Evolutionary conservation across 2,797 vertebrate species (phyloP).

Genomic region (Melopsittacus undulatus): DNA sequence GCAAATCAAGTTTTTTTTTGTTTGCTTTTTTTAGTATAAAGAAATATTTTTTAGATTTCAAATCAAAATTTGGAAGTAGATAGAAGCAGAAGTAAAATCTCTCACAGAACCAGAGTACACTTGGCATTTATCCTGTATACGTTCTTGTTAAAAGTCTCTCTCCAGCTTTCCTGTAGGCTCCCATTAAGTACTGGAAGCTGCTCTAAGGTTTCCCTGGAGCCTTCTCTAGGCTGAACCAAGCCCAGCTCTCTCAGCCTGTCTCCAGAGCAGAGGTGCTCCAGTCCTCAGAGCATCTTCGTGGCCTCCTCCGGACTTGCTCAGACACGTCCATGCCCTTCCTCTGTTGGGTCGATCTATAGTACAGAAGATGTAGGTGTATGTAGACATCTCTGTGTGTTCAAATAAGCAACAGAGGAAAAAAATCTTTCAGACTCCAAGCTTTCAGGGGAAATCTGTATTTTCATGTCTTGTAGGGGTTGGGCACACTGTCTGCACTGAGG

Average conservation of each 20-base stretch:
- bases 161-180: not conserved
- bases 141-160: not conserved
- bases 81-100: not conserved
- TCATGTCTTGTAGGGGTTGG: not conserved
- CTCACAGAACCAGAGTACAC: not conserved
- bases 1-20: not conserved
- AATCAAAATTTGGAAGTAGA: fast-evolving
- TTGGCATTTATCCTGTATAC: not conserved
- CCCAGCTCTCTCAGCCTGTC: not conserved
- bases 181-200: not conserved
- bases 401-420: not conserved
- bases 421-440: not conserved
- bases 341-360: not conserved
- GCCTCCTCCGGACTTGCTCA: not conserved
- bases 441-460: not conserved
- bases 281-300: not conserved
- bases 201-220: not conserved
- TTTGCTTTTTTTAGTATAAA: too few species aligned
- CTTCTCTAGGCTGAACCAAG: not conserved
- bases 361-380: not conserved
- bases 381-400: not conserved
- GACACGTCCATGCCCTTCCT: not conserved
- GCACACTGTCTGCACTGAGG: not conserved
- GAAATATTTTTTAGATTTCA: not conserved
- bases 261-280: not conserved